Evolutionary conservation across 2,797 vertebrate species (phyloP).

Genomic region (Danio tinwini): DNA sequence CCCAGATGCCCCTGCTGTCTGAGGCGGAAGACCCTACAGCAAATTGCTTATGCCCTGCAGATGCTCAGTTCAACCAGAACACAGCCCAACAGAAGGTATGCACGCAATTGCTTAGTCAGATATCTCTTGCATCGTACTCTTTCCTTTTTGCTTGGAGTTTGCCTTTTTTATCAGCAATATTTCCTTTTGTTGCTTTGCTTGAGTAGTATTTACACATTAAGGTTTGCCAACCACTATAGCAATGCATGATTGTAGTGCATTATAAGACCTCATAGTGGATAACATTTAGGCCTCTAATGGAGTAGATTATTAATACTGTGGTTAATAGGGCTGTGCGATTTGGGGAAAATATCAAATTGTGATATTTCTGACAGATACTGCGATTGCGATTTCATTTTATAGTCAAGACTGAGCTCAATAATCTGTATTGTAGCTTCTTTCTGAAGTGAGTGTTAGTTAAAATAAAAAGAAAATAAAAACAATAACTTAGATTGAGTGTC

Average conservation of each 20-base stretch:
- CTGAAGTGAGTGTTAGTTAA: too few relatives aligned
- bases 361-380: too few relatives aligned
- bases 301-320: conserved; percentile 56
- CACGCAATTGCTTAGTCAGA: conserved; percentile 33
- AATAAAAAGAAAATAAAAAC: too few relatives aligned
- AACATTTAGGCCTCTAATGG: conserved; percentile 77
- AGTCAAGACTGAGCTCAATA: too few relatives aligned
- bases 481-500: too few relatives aligned
- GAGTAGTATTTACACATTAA: conserved; percentile 65
- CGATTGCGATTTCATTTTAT: too few relatives aligned
- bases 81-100: conserved; percentile 85
- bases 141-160: conserved; percentile 39
- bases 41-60: conserved; percentile 68
- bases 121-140: conserved; percentile 34
- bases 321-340: not conserved
- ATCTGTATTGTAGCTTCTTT: too few relatives aligned
- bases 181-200: conserved; percentile 56
- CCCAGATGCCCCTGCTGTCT: conserved; percentile 63
- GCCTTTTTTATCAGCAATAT: conserved; percentile 38
- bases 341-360: too few relatives aligned
- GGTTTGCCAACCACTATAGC: conserved; percentile 57
- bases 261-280: conserved; percentile 61
- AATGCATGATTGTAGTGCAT: conserved; percentile 71
- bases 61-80: conserved; percentile 77
- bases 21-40: conserved; percentile 58